Evolutionary conservation across 2,797 vertebrate genomes (phyloP).

Genomic region (Simalia tracyae): DNA sequence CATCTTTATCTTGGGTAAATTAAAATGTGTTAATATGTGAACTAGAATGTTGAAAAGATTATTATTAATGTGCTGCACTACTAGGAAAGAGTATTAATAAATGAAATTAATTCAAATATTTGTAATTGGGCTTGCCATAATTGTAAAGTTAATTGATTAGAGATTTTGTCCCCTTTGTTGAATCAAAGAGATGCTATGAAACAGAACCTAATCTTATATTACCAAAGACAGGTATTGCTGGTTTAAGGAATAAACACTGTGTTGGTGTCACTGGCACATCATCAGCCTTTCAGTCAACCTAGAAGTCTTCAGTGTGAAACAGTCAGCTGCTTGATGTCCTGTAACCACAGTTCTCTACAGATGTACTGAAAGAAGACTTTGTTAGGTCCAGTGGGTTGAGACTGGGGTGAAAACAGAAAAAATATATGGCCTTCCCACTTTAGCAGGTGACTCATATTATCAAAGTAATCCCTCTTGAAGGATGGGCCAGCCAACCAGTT

Average conservation of each 20-base stretch:
- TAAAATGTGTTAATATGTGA: background rate
- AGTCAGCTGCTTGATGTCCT: background rate
- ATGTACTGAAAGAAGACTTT: background rate
- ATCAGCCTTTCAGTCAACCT: background rate
- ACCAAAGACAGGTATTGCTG: background rate
- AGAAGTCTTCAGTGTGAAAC: background rate
- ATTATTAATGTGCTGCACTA: conserved; percentile 4
- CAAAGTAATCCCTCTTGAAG: background rate
- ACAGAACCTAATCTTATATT: background rate
- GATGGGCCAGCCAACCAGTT: background rate
- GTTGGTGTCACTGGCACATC: background rate
- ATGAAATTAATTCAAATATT: conserved; percentile 28
- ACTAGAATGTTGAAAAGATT: background rate
- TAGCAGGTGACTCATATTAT: background rate
- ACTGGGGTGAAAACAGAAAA: background rate
- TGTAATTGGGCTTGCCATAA: conserved; percentile 28
- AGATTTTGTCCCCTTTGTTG: conserved; percentile 28
- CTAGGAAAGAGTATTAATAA: conserved; percentile 26
- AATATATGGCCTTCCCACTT: background rate
- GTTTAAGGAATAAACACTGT: background rate
- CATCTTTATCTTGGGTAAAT: conserved; percentile 9
- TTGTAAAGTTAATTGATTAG: conserved; percentile 4
- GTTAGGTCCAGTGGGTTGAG: background rate
- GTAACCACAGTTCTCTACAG: background rate
- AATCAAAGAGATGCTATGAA: conserved; percentile 20